Evolutionary conservation across 2,113 vertebrate genomes (phyloP).

Genomic region (Cololabis saira): DNA sequence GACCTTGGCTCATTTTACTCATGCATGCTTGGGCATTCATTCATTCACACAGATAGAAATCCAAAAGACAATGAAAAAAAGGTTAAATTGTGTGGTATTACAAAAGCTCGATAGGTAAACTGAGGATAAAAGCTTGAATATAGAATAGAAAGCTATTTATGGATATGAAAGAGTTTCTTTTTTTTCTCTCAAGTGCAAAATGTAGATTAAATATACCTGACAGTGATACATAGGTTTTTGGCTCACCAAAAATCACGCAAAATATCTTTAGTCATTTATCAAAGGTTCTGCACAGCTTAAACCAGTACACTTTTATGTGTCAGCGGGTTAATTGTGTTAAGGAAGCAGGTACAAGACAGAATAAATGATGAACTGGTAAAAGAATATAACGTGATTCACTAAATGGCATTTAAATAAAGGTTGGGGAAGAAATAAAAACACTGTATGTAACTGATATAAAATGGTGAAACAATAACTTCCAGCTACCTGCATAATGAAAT

Average conservation of each 20-base stretch:
- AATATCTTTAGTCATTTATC: slow-evolving; percentile 3
- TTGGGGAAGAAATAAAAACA: neutral
- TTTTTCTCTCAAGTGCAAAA: slow-evolving; percentile 20
- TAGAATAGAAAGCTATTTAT: neutral
- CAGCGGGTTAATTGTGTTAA: slow-evolving; percentile 54
- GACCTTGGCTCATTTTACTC: slow-evolving; percentile 35
- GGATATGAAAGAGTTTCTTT: neutral
- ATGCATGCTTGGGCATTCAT: slow-evolving; percentile 29
- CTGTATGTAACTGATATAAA: neutral
- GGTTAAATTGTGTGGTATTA: too few relatives aligned
- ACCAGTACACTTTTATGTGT: slow-evolving; percentile 27
- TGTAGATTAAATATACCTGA: slow-evolving; percentile 6
- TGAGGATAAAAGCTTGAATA: neutral
- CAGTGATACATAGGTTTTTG: slow-evolving; percentile 28
- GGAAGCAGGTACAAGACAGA: slow-evolving; percentile 37
- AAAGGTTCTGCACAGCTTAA: neutral
- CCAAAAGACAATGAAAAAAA: neutral
- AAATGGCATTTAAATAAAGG: slow-evolving; percentile 31
- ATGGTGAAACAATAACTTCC: neutral
- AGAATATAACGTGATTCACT: slow-evolving; percentile 25
- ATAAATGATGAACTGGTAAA: slow-evolving; percentile 18
- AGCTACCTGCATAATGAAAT: neutral
- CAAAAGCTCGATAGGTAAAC: neutral
- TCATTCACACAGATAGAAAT: slow-evolving; percentile 18
- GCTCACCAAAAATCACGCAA: slow-evolving; percentile 17